These are phyloP conservation scores for Nesoenas mayeri DNA, from an alignment of 2,113 vertebrate species.

Conservation along the genomic window DNA sequence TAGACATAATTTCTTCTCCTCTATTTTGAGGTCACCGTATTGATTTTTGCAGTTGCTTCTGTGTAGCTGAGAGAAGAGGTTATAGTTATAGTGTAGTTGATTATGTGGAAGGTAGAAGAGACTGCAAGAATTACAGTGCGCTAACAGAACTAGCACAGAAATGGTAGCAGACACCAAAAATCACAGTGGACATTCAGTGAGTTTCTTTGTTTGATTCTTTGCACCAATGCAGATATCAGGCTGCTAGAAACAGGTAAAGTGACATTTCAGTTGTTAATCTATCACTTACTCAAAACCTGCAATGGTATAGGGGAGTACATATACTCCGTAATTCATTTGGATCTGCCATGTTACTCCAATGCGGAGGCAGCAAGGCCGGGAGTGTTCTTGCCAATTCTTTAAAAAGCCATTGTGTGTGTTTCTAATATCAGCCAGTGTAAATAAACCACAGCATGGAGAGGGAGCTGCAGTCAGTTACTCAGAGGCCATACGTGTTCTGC, in stretches of 20 bases:
- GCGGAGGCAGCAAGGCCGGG: not conserved
- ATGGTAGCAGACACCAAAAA: not conserved
- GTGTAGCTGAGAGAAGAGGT: not conserved
- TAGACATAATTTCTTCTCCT: not conserved
- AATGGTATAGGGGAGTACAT: not conserved
- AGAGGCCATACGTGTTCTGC: not conserved
- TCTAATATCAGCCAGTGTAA: not conserved
- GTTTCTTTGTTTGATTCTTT: not conserved
- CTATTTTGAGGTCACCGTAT: slow-evolving; percentile 20
- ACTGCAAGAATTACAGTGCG: not conserved
- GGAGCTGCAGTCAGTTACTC: fast-evolving
- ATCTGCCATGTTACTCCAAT: not conserved
- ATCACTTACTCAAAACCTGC: not conserved
- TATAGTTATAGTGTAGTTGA: not conserved
- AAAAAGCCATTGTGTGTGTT: not conserved
- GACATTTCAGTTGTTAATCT: not conserved
- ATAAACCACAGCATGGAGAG: not conserved
- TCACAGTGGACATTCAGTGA: fast-evolving
- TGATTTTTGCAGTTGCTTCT: slow-evolving; percentile 32
- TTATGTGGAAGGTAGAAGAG: not conserved
- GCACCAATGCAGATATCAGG: not conserved
- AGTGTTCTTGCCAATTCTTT: not conserved
- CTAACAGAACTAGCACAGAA: not conserved
- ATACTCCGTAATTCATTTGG: fast-evolving
- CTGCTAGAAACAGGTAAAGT: not conserved